These are phyloP conservation scores for Orthonevra nobilis DNA, from an alignment of 2,888 invertebrate genomes.

Conservation along the genomic window DNA sequence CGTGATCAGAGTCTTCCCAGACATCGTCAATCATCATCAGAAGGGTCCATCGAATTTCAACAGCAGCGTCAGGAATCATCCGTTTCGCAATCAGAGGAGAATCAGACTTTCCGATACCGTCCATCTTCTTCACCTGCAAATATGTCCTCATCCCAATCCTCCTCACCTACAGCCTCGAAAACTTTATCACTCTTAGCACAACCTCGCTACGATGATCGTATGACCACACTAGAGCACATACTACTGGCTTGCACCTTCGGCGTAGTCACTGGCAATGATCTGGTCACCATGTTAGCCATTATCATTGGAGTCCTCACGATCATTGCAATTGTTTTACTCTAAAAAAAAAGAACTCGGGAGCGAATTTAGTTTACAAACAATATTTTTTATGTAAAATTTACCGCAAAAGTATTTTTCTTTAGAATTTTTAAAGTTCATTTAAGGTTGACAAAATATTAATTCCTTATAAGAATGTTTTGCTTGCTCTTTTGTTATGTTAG, in stretches of 20 bases:
- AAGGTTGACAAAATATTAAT: conserved; percentile 33
- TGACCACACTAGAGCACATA: conserved; percentile 82
- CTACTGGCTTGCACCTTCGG: conserved; percentile 89
- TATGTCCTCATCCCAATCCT: conserved; percentile 15
- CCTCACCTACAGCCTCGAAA: conserved; percentile 27
- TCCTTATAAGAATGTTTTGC: conserved; percentile 47
- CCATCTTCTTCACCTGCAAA: conserved; percentile 44
- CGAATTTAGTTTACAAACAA: conserved; percentile 18
- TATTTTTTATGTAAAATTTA: conserved; percentile 24
- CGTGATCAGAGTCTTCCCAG: too few species aligned
- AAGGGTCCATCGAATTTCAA: conserved; percentile 18
- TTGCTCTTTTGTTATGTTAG: conserved; percentile 63
- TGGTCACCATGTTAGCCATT: conserved; percentile 87
- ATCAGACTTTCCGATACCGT: conserved; percentile 6
- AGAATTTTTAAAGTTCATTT: conserved; percentile 29
- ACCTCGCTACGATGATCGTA: conserved; percentile 74
- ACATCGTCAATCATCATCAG: conserved; percentile 20
- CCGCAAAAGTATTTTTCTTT: conserved; percentile 62
- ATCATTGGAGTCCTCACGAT: conserved; percentile 88
- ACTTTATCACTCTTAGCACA: conserved; percentile 76
- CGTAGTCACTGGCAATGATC: conserved; percentile 85
- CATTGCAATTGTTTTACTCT: conserved; percentile 82
- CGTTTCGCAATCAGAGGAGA: not conserved
- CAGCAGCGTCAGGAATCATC: conserved; percentile 14
- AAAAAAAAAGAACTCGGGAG: conserved; percentile 1